These are phyloP conservation scores for Pandion haliaetus DNA, from an alignment of 2,113 vertebrate species.

Conservation along the genomic window DNA sequence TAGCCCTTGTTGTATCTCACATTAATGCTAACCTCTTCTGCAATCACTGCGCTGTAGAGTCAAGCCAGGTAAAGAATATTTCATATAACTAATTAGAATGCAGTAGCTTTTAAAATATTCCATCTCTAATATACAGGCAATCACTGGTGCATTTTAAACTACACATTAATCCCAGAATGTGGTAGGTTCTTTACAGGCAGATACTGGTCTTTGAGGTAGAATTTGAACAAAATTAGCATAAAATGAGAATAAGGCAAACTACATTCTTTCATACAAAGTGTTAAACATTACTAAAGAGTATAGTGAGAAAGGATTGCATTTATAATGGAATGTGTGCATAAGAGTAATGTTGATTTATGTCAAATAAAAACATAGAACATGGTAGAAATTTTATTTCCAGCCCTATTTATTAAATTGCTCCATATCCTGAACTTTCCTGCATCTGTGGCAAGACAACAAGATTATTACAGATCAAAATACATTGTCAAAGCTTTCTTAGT, in stretches of 20 bases:
- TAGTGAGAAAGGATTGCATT: neutral
- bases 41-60: neutral
- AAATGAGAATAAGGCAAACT: neutral
- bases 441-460: neutral
- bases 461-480: neutral
- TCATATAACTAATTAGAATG: conserved; percentile 6
- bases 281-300: neutral
- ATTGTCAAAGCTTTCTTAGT: neutral
- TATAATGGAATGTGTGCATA: neutral
- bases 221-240: neutral
- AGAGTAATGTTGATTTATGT: neutral
- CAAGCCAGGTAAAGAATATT: neutral
- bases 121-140: neutral
- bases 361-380: neutral
- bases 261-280: neutral
- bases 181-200: neutral
- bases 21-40: neutral
- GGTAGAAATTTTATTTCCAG: neutral
- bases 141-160: neutral
- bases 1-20: neutral
- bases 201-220: neutral
- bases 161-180: neutral
- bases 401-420: neutral
- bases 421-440: neutral
- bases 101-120: neutral